Evolutionary conservation across 2,888 invertebrate species (phyloP), one percentile per base, ranked within the genome.

Genomic region (Orchestes rusci): DNA sequence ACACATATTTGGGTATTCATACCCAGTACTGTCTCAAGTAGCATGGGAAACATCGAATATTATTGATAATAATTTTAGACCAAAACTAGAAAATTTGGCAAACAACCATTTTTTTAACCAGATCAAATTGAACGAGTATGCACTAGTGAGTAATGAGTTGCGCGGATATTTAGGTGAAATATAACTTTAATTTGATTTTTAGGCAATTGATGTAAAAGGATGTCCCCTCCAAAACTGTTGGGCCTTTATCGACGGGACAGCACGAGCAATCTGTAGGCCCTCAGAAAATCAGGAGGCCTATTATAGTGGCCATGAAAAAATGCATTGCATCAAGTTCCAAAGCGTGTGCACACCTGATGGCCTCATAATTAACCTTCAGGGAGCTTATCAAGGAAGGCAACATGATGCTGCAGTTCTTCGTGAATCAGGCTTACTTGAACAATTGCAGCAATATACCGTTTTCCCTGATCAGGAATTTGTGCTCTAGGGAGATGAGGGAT

Each of bases 401-500:
- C 53, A 53, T 51, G 52, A 53, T 40, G 47, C 51, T 18, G 46
- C 28, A 18, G 48, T 50, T 16, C 18, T 39, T 8, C 15, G 39
- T 8, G 32, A 39, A 29, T 39, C 39, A 5, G 5, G 16, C 3
- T 29, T 39, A 3, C 18, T 17, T 29, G 29, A 28, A 16, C 10
- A 39, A 18, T 39, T 39, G 29, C 16, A 39, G 16, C 29, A 39
- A 7, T 3, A 30, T 17, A 12, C 17, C 23, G 19, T 23, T 18
- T 43, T 43, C 28, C 16, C 15, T 18, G 28, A 35, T 16, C 7
- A 16, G 5, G 16, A 34, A 7, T 34, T 16, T 16, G 15, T 10
- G 8, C 17, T 52, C 13, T 53, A 44, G 45, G 53, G 51, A 16
- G 51, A 53, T 31, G 42, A 51, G 27, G 50, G 38, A 2, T 49